These are phyloP conservation scores for Syngnathus acus DNA, from an alignment of 2,797 vertebrate genomes.

Conservation along the genomic window DNA sequence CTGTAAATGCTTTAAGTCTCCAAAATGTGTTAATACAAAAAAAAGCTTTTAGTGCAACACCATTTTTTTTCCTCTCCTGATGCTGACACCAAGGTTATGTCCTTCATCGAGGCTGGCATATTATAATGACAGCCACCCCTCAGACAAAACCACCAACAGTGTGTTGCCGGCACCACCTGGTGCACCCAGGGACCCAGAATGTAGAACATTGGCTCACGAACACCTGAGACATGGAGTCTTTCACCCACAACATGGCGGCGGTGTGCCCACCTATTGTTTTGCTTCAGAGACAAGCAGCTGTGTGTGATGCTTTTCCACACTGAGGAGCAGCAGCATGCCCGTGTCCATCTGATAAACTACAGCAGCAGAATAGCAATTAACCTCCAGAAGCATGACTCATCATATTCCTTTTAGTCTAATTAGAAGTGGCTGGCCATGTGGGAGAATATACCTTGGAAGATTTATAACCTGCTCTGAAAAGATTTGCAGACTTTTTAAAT, in stretches of 20 bases:
- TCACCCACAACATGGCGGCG: background rate
- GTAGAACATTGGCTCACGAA: constrained; percentile 5
- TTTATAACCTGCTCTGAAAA: background rate
- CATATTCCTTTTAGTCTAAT: constrained; percentile 2
- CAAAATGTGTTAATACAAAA: background rate
- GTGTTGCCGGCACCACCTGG: constrained; percentile 49
- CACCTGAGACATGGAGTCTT: background rate
- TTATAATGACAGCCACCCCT: constrained; percentile 24
- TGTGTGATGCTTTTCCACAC: background rate
- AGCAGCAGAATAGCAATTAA: constrained; percentile 12
- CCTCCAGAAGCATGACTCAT: constrained; percentile 17
- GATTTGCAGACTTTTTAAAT: constrained; percentile 7
- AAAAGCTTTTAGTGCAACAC: background rate
- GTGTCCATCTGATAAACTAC: constrained; percentile 9
- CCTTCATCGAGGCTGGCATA: constrained; percentile 12
- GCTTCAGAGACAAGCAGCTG: background rate
- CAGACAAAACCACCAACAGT: constrained; percentile 17
- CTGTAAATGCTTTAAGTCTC: background rate
- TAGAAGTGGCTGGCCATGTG: background rate
- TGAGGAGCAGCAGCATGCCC: background rate
- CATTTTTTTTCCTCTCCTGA: background rate
- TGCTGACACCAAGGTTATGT: background rate
- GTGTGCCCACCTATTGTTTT: background rate
- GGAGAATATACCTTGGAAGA: background rate
- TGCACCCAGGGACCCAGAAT: constrained; percentile 24